Conservation (phyloP, 2,888 invertebrate genomes). For the Callyntrura guangdongensis region DNA sequence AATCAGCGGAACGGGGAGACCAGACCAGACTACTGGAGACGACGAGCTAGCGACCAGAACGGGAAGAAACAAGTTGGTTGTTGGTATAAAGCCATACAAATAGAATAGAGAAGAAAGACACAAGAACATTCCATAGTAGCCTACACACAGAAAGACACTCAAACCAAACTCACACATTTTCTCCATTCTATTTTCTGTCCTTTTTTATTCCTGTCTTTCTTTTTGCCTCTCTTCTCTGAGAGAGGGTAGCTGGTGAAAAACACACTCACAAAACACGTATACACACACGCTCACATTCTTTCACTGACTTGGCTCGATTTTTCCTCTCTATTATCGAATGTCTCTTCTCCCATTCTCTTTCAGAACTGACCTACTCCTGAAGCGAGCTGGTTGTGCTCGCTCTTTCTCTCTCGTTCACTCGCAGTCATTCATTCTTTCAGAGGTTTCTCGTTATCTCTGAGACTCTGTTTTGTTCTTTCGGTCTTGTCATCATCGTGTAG, state of each 20-base stretch:
- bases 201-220: slow-evolving; percentile 57
- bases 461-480: slow-evolving; percentile 20
- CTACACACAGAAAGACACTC: slow-evolving; percentile 11
- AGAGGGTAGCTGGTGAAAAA: slow-evolving; percentile 49
- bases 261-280: not conserved
- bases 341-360: slow-evolving; percentile 72
- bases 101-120: slow-evolving; percentile 23
- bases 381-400: slow-evolving; percentile 80
- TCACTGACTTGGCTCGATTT: slow-evolving; percentile 49
- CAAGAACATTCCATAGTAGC: not conserved
- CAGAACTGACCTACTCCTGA: slow-evolving; percentile 84
- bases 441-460: not conserved
- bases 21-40: slow-evolving; percentile 64
- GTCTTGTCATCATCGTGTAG: slow-evolving; percentile 15
- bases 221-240: slow-evolving; percentile 18
- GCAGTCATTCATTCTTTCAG: slow-evolving; percentile 59
- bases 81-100: not conserved
- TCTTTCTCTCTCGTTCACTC: slow-evolving; percentile 58
- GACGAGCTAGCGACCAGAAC: slow-evolving; percentile 62
- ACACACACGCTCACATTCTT: not conserved
- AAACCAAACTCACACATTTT: slow-evolving; percentile 46
- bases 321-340: slow-evolving; percentile 78
- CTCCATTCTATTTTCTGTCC: slow-evolving; percentile 42
- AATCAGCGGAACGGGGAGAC: slow-evolving; percentile 58
- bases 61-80: slow-evolving; percentile 54